These are phyloP conservation scores for Acleris sparsana DNA, from an alignment of 2,888 invertebrate species.

Conservation along the genomic window DNA sequence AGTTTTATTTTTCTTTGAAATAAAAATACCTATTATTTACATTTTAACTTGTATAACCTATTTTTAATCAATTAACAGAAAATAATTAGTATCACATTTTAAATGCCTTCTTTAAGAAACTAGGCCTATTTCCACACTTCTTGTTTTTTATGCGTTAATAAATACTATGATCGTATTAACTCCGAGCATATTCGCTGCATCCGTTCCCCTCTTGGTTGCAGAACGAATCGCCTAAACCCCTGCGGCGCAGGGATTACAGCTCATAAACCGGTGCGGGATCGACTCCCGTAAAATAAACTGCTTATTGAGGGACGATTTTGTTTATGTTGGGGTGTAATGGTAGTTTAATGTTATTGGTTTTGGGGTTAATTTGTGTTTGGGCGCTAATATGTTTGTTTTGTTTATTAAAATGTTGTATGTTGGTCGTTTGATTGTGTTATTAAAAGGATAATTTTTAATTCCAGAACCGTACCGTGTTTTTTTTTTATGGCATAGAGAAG, in stretches of 20 bases:
- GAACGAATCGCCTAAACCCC: conserved; percentile 1
- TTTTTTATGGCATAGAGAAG: too few species aligned
- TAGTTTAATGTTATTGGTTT: conserved; percentile 12
- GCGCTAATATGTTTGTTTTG: background rate
- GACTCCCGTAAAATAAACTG: conserved; percentile 66
- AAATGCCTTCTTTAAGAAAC: too few species aligned
- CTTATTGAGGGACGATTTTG: conserved; percentile 26
- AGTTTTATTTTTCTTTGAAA: too few species aligned
- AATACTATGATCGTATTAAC: background rate
- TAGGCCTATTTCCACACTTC: too few species aligned
- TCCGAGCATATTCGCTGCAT: background rate
- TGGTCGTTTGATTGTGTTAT: background rate
- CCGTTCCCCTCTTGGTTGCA: background rate
- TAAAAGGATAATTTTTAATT: too few species aligned
- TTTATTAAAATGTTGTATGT: background rate
- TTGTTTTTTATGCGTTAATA: too few species aligned
- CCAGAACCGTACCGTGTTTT: too few species aligned
- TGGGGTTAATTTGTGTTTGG: background rate
- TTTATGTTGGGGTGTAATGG: conserved; percentile 14
- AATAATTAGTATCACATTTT: too few species aligned
- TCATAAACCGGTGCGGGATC: conserved; percentile 62
- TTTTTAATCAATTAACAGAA: too few species aligned
- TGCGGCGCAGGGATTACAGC: conserved; percentile 40
- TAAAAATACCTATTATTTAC: too few species aligned
- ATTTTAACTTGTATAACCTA: too few species aligned